These are phyloP conservation scores for Dendrocopos noguchii DNA, from an alignment of 2,113 vertebrate genomes.

Conservation along the genomic window DNA sequence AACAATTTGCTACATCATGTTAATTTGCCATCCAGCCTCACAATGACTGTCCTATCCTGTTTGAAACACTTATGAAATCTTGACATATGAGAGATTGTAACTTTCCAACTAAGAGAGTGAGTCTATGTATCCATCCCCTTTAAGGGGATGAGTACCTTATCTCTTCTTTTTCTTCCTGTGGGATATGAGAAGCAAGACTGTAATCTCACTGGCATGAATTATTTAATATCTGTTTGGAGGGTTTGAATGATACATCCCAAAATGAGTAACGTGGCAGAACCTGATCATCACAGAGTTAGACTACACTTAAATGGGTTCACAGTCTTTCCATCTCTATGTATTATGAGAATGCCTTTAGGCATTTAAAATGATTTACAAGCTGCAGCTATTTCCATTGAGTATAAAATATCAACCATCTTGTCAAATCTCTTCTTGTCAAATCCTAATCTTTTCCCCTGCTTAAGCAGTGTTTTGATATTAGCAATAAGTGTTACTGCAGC, in stretches of 20 bases:
- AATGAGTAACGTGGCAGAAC: not conserved
- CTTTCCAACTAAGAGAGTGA: not conserved
- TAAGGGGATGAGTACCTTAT: not conserved
- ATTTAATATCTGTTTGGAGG: not conserved
- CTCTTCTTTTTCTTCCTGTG: not conserved
- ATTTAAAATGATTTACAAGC: slow-evolving; percentile 30
- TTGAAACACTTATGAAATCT: not conserved
- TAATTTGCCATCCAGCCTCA: not conserved
- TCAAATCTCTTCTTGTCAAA: slow-evolving; percentile 6
- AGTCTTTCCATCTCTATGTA: not conserved
- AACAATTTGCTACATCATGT: not conserved
- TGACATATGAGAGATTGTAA: not conserved
- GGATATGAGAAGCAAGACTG: not conserved
- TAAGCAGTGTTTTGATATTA: slow-evolving; percentile 19
- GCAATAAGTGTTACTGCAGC: not conserved
- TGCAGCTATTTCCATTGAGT: not conserved
- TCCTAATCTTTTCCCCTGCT: slow-evolving; percentile 42
- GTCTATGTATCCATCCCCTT: not conserved
- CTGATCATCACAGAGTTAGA: not conserved
- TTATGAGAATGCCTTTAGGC: not conserved
- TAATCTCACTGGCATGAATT: not conserved
- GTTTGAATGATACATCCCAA: not conserved
- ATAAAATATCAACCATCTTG: not conserved
- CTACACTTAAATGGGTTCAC: not conserved
- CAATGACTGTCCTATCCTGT: not conserved